Percentiles rank a stretch among this genome's conserved stretches.
phyloP scores from a whole-genome alignment of 2,113 vertebrate genomes.

The Tachysurus vachellii region DNA sequence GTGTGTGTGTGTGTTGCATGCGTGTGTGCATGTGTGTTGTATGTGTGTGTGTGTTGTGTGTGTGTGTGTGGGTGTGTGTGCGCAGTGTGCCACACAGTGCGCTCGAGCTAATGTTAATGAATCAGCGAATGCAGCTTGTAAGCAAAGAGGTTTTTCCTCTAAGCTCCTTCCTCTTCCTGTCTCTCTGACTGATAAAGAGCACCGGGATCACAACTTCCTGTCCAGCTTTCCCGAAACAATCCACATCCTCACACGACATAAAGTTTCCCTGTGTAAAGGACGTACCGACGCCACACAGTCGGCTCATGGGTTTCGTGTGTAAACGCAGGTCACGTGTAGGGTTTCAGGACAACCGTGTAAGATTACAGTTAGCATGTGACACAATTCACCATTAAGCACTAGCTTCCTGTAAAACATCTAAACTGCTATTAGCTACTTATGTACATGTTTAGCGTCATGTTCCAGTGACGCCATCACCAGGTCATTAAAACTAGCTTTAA shows the following conservation, averaged over 20 bases:
- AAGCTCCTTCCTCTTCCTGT: conserved; percentile 61
- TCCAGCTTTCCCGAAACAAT: conserved; percentile 47
- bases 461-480: background rate
- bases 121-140: background rate
- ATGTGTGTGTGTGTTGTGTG: background rate
- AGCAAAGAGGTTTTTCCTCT: conserved; percentile 42
- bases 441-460: background rate
- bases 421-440: background rate
- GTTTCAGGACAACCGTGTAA: too few relatives aligned
- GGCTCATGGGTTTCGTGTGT: background rate
- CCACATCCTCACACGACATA: conserved; percentile 31
- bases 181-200: conserved; percentile 44
- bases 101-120: background rate
- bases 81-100: background rate
- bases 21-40: too few relatives aligned
- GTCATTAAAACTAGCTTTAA: background rate
- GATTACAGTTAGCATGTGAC: too few relatives aligned
- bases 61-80: background rate
- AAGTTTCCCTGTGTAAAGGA: background rate
- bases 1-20: too few relatives aligned
- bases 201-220: conserved; percentile 56
- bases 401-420: too few relatives aligned
- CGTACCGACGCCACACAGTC: conserved; percentile 7
- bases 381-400: too few relatives aligned
- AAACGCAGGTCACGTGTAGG: too few relatives aligned